Conservation (phyloP, 1,140 invertebrate species). For the Lamellibrachia luymesi region DNA sequence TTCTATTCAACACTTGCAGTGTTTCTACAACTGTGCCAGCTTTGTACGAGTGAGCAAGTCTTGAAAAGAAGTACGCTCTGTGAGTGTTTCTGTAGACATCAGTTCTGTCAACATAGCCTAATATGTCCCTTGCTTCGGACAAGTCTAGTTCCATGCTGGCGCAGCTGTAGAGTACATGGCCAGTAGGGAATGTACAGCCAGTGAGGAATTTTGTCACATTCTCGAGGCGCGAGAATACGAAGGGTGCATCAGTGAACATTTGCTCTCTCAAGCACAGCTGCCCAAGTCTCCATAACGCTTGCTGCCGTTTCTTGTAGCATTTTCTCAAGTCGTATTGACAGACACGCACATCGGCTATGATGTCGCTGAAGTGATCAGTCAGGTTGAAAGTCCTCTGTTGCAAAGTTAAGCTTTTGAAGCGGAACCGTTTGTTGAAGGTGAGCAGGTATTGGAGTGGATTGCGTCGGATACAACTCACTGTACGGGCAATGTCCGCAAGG, state of each 20-base stretch:
- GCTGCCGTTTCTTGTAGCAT: background rate
- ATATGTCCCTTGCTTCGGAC: too few relatives aligned
- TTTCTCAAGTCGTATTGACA: background rate
- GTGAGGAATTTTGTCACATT: background rate
- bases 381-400: background rate
- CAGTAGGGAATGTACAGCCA: background rate
- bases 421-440: background rate
- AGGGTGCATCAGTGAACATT: background rate
- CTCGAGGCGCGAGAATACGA: background rate
- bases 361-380: background rate
- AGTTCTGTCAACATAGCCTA: too few relatives aligned
- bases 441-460: background rate
- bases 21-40: too few relatives aligned
- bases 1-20: background rate
- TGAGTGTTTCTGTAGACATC: too few relatives aligned
- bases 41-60: too few relatives aligned
- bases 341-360: background rate
- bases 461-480: background rate
- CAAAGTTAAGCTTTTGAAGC: background rate
- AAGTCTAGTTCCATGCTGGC: too few relatives aligned
- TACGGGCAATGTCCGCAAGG: background rate
- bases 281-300: background rate
- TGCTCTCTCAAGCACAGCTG: background rate
- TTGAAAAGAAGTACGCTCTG: too few relatives aligned
- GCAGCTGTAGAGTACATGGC: too few relatives aligned